These are phyloP conservation scores for Himantopus leucocephalus DNA, from an alignment of 2,113 vertebrate genomes.

Conservation along the genomic window DNA sequence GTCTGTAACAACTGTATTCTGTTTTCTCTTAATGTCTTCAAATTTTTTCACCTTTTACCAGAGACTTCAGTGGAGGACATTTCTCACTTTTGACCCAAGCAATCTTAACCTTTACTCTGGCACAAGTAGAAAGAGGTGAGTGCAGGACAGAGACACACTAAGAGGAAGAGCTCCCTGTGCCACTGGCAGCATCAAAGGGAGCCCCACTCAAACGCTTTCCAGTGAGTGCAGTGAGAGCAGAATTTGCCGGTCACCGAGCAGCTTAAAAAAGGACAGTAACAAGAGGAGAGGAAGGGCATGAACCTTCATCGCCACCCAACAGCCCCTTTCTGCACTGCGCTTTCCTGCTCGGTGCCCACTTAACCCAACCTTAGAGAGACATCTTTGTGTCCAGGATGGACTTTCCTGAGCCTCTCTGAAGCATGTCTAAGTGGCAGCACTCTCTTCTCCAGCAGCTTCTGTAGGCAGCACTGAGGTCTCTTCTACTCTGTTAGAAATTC, in stretches of 20 bases:
- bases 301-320: background rate
- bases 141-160: background rate
- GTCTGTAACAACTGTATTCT: background rate
- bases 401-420: background rate
- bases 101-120: background rate
- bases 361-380: background rate
- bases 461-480: background rate
- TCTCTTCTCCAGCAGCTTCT: background rate
- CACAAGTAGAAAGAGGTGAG: background rate
- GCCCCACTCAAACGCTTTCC: background rate
- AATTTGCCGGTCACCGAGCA: background rate
- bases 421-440: background rate
- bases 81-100: background rate
- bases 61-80: background rate
- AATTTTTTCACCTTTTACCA: background rate
- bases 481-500: slow-evolving; percentile 16
- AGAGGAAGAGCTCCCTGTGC: background rate
- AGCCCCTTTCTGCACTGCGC: background rate
- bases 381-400: background rate
- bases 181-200: background rate
- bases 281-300: background rate
- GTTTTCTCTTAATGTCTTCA: background rate
- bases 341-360: slow-evolving; percentile 2
- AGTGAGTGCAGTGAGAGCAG: background rate
- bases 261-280: background rate